Evolutionary conservation across 2,113 vertebrate genomes (phyloP), one percentile per base, ranked within the genome.

Genomic region (Chrysochloris asiatica): DNA sequence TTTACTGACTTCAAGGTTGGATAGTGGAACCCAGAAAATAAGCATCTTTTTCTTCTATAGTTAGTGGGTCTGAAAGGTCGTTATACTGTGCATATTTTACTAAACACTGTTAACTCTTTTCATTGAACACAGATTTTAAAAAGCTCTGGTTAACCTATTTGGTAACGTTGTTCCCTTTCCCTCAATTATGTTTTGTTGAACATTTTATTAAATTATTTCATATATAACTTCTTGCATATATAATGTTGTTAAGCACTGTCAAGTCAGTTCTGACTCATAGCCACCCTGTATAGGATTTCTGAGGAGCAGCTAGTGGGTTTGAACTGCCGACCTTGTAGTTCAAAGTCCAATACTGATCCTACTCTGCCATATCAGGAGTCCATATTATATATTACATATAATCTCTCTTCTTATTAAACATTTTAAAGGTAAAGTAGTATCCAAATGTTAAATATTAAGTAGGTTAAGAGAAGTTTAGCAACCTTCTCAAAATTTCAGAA

Each of bases 361-460:
- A n/a, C n/a, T n/a, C n/a, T n/a, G n/a, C n/a, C n/a, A n/a, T n/a
- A n/a, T n/a, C n/a, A n/a, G n/a, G n/a, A n/a, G n/a, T n/a, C n/a
- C n/a, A n/a, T n/a, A n/a, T n/a, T n/a, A n/a, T 38, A 38, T 38
- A 22, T 22, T 69, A 17, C 6, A 4, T 38, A 24, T 69, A 33
- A 63, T 63, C 28, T 63, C 59, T 45, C 41, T 54, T 45, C 41
- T 54, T 71, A 73, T 45, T 83, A 83, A 86, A 80, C 30, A 54
- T 86, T 92, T 80, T 63, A 47, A 36, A 61, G 45, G 56, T 22
- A 50, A 17, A 33, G 78, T 77, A 83, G 83, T 79, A 45, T 69
- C n/a, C 43, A 26, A 8, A 52, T 17, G 81, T 63, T 69, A 95
- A 92, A 75, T 21, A 80, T 71, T 81, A 61, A 95, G 59, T 56